Base-by-base conservation (phyloP, 2,888 invertebrate species). In the Meteorus colon region DNA sequence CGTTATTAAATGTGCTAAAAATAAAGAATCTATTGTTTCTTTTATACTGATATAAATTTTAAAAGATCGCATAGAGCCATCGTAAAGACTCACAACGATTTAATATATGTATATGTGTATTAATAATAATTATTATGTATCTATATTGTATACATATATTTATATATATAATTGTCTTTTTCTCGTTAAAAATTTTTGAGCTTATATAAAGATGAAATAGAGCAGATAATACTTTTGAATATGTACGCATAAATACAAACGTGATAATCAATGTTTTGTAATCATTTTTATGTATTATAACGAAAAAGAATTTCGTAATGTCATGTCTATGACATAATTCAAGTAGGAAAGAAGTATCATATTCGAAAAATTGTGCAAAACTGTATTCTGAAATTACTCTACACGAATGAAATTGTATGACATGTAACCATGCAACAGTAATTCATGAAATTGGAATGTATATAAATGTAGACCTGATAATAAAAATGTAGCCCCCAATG, bases 101-200 rank as follows among this genome's bases (percentile, higher is more conserved):
- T 48, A 48, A 63, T 31, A 72, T 41, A 62, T 63, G 62, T 71
- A 72, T 63, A 48, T 60, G 14, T 71, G 27, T 65, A 41, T 74
- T 51, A 45, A 37, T 70, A 70, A 66, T 74, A 66, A 59, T 19
- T 24, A 55, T 70, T 55, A 76, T 72, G 14, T 41, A 70, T 65
- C n/a, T 37, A 69, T 45, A 74, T 72, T 74, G 55, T 66, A 41
- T 41, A 41, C 41, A 41, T 74, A 65, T 62, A 68, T 66, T 34
- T 31, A 69, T 19, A 62, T 31, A 63, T 63, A 31, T 63, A 63
- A 63, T 63, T 34, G 16, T 63, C 27, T 63, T 6, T 34, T 14
- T 29, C 16, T 34, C 27, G 14, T 24, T 63, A 2, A 63, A 63
- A 63, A 63, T 27, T 29, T 34, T 63, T 63, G 34, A 63, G 63